Percentiles rank a stretch among this genome's conserved stretches.
phyloP scores from a whole-genome alignment of 2,888 invertebrate species.

The Eristalinus aeneus region DNA sequence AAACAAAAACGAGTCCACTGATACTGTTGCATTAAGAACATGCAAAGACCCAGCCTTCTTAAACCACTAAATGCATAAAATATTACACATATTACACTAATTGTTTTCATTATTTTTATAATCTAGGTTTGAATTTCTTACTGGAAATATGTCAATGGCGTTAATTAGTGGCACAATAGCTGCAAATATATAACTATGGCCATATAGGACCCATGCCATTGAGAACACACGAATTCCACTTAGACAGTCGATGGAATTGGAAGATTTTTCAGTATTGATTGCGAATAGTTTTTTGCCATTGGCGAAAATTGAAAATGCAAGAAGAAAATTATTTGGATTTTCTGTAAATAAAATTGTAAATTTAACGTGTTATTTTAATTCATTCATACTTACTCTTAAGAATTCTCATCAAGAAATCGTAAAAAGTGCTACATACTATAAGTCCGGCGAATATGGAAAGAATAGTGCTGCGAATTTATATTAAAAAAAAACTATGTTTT shows the following conservation, averaged over 20 bases:
- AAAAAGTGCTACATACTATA: background rate
- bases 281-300: slow-evolving; percentile 21
- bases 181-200: background rate
- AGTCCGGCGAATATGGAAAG: background rate
- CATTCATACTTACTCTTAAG: background rate
- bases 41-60: slow-evolving; percentile 49
- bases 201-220: slow-evolving; percentile 3
- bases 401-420: background rate
- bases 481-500: background rate
- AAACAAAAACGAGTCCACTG: slow-evolving; percentile 83
- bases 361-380: background rate
- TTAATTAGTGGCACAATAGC: background rate
- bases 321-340: background rate
- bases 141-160: background rate
- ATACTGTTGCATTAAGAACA: slow-evolving; percentile 78
- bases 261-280: background rate
- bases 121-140: background rate
- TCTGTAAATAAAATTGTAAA: background rate
- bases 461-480: background rate
- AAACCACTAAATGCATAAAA: slow-evolving; percentile 51
- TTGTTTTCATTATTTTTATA: background rate
- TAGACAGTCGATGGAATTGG: slow-evolving; percentile 2
- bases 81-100: background rate
- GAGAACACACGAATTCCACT: slow-evolving; percentile 14
- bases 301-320: slow-evolving; percentile 7